Conservation (phyloP, 2,888 invertebrate genomes). For the Tanypteryx hageni region DNA sequence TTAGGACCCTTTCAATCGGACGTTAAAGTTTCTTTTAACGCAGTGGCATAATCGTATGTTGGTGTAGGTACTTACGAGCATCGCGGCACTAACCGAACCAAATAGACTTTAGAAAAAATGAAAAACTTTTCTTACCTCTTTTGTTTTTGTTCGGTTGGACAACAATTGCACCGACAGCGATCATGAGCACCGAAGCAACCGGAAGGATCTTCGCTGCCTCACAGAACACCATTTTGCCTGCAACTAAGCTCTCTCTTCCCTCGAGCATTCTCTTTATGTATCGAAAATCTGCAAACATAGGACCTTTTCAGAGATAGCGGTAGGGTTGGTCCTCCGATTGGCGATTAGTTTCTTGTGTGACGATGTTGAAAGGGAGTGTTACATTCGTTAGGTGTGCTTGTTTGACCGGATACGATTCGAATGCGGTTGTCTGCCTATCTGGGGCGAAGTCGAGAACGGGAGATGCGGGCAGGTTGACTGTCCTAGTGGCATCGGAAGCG, state of each 20-base stretch:
- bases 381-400: constrained; percentile 2
- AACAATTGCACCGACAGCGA: constrained; percentile 18
- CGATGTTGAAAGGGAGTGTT: not conserved
- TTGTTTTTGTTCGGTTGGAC: not conserved
- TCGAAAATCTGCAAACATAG: constrained; percentile 6
- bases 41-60: too few species aligned
- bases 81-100: too few species aligned
- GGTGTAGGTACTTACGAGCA: too few species aligned
- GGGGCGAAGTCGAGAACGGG: constrained; percentile 32
- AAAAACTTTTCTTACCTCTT: constrained; percentile 32
- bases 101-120: not conserved
- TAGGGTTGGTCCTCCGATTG: constrained; percentile 10
- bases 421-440: constrained; percentile 46
- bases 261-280: constrained; percentile 23
- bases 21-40: too few species aligned
- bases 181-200: not conserved
- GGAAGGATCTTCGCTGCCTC: constrained; percentile 25
- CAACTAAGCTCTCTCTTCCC: not conserved
- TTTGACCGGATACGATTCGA: constrained; percentile 53
- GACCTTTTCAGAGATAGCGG: not conserved
- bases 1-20: too few species aligned
- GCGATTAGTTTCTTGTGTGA: constrained; percentile 42
- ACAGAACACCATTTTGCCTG: not conserved
- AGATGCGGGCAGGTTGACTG: constrained; percentile 43
- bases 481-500: not conserved